A percentile compares a stretch with the other conserved stretches of the same genome.
phyloP scores from a whole-genome alignment of 1,140 invertebrate species.

The Heliconius melpomene region DNA sequence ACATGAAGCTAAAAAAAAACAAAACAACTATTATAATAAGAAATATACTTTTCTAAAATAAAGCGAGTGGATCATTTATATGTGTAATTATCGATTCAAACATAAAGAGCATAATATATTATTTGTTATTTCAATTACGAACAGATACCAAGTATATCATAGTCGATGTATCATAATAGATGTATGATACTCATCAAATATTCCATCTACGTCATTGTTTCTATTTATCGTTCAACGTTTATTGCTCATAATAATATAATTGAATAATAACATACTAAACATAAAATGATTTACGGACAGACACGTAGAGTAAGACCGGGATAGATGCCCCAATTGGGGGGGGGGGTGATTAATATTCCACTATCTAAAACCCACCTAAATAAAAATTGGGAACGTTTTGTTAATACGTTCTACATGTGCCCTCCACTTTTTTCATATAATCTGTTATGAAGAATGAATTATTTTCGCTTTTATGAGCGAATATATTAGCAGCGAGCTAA shows the following conservation, averaged over 20 bases:
- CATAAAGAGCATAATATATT: not conserved
- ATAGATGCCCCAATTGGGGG: too few relatives aligned
- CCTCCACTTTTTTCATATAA: too few relatives aligned
- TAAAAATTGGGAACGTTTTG: too few relatives aligned
- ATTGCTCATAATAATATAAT: not conserved
- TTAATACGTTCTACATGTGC: too few relatives aligned
- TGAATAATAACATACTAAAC: not conserved
- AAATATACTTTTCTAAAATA: too few relatives aligned
- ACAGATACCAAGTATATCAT: not conserved
- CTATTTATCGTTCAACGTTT: not conserved
- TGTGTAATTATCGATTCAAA: not conserved
- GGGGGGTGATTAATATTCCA: too few relatives aligned
- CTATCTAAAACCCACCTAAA: too few relatives aligned
- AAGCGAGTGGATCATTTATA: not conserved
- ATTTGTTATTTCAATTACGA: not conserved
- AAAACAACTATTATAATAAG: too few relatives aligned
- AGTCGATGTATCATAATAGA: not conserved
- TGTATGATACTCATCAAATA: not conserved
- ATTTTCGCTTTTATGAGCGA: too few relatives aligned
- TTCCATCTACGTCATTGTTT: constrained; percentile 9
- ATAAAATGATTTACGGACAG: not conserved
- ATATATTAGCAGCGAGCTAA: too few relatives aligned
- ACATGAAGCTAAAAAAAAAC: too few relatives aligned
- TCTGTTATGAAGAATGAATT: too few relatives aligned
- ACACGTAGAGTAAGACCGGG: not conserved